Evolutionary conservation across 1,140 invertebrate genomes (phyloP).

Genomic region (Zophobas atratus): DNA sequence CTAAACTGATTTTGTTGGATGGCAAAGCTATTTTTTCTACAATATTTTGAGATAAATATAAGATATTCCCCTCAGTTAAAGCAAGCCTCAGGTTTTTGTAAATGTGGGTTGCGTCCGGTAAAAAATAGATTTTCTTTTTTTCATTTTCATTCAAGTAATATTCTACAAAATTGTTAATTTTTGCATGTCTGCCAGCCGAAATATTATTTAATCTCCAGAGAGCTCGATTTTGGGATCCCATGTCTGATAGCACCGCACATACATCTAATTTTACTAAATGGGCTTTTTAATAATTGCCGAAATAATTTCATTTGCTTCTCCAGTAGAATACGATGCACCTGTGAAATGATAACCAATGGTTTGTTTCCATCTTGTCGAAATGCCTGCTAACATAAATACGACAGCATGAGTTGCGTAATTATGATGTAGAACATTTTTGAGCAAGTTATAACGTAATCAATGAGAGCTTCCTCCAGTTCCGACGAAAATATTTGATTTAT

Average conservation of each 20-base stretch:
- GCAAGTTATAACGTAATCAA: slow-evolving; percentile 41
- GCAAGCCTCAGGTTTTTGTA: slow-evolving; percentile 42
- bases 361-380: slow-evolving; percentile 35
- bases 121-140: slow-evolving; percentile 22
- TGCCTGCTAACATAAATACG: slow-evolving; percentile 14
- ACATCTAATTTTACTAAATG: slow-evolving; percentile 2
- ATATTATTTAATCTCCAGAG: slow-evolving; percentile 1
- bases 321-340: background rate
- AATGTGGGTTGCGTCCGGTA: slow-evolving; percentile 44
- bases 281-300: background rate
- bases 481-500: slow-evolving; percentile 15
- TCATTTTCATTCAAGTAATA: background rate
- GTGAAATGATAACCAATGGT: slow-evolving; percentile 13
- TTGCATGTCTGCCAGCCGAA: background rate
- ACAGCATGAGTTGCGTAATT: slow-evolving; percentile 10
- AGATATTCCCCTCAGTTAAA: background rate
- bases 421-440: slow-evolving; percentile 63
- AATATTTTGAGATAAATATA: slow-evolving; percentile 2
- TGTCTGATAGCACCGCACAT: slow-evolving; percentile 16
- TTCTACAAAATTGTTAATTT: slow-evolving; percentile 5
- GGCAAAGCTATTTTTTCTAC: slow-evolving; percentile 26
- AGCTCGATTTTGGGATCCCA: slow-evolving; percentile 23
- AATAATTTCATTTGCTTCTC: slow-evolving; percentile 3
- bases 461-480: background rate
- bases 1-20: slow-evolving; percentile 5